Evolutionary conservation across 2,113 vertebrate species (phyloP).

Genomic region (Promerops cafer): DNA sequence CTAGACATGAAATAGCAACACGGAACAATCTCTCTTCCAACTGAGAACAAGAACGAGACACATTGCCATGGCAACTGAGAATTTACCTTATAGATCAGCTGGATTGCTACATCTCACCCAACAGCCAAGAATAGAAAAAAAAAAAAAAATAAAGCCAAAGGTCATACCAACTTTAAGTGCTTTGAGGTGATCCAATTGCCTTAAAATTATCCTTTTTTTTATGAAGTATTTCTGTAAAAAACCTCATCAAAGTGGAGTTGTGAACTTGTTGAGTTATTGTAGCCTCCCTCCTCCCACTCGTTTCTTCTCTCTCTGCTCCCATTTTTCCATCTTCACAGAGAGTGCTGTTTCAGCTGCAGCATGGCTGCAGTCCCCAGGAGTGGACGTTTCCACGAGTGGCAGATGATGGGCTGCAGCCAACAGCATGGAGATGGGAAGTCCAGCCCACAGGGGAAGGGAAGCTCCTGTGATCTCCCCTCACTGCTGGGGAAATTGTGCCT

Average conservation of each 20-base stretch:
- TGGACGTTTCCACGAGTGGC: background rate
- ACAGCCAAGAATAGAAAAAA: background rate
- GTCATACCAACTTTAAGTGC: background rate
- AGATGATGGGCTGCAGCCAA: background rate
- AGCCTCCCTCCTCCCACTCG: background rate
- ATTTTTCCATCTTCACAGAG: background rate
- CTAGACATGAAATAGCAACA: background rate
- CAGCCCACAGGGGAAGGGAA: background rate
- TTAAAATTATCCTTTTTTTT: background rate
- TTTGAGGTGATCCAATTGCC: background rate
- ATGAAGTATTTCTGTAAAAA: background rate
- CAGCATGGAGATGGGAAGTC: background rate
- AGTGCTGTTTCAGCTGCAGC: background rate
- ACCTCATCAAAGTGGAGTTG: background rate
- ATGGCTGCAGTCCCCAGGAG: background rate
- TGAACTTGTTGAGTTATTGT: background rate
- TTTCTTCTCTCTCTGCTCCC: background rate
- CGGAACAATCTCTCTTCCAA: background rate
- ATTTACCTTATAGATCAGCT: conserved; percentile 12
- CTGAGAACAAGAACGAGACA: background rate
- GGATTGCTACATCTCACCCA: background rate
- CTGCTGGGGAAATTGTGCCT: background rate
- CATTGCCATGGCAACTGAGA: conserved; percentile 21
- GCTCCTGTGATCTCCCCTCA: background rate
- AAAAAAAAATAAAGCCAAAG: background rate